Base-by-base conservation (phyloP, 2,113 vertebrate genomes). In the Heterotis niloticus region DNA sequence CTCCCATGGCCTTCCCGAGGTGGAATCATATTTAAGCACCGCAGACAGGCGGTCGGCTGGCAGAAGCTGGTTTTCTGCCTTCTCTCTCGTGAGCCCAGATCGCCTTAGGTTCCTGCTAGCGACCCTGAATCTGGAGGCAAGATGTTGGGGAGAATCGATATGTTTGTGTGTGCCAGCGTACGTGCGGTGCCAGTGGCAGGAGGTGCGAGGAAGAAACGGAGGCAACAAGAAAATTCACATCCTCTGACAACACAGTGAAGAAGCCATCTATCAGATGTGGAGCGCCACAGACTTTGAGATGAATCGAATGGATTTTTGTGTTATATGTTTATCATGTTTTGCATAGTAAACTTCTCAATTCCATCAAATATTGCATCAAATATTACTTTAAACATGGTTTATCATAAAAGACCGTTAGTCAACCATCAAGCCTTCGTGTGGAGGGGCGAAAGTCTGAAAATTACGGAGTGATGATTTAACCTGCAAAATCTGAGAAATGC, bases 1-100 rank as follows among this genome's bases (percentile, higher is more conserved):
- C 52, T 79, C 7, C 59, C 67, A 10, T 57, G 74, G 56, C 17
- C 51, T 28, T 77, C 64, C n/a, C n/a, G n/a, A 29, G 64, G n/a
- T 54, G 26, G 76, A 52, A 29, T 77, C 29, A 28, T 52, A 57
- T 3, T 5, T 10, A n/a, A 75, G 26, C 17, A 9, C 69, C 29
- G 10, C 64, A 20, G 64, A 66, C 18, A 56, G 34, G 10, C 13
- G 20, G 16, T 17, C 56, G 7, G 56, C 72, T 75, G 59, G 26
- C 34, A 57, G 54, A 75, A 23, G 54, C 26, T 14, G 18, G 12
- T 28, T 75, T 75, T 44, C 28, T 64, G 16, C 57, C 74, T 34
- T 60, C 17, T 64, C 59, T 75, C 18, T 0, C 18, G 51, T 52
- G 76, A 20, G 44, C 9, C 10, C 29, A 4, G 11, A 62, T 28